These are phyloP conservation scores for Haemorhous mexicanus DNA, from an alignment of 2,113 vertebrate species.

Conservation along the genomic window DNA sequence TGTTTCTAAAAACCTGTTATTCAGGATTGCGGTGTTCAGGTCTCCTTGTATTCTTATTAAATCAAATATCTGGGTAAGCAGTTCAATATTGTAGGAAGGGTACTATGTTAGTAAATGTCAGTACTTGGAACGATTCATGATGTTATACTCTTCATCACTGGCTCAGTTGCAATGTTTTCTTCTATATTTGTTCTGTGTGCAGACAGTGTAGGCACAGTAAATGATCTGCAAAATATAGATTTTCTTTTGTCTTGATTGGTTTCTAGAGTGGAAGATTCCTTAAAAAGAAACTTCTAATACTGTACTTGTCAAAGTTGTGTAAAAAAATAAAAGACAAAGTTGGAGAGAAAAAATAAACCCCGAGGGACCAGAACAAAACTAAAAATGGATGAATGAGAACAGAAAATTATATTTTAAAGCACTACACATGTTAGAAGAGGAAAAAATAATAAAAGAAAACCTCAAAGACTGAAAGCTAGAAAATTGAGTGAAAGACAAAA, in stretches of 20 bases:
- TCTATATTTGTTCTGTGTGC: not conserved
- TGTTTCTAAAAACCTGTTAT: not conserved
- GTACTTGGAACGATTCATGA: not conserved
- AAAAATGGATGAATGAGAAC: not conserved
- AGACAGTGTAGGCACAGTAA: conserved; percentile 18
- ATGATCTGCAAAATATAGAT: conserved; percentile 46
- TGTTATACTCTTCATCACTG: not conserved
- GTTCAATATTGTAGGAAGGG: not conserved
- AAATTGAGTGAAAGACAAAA: not conserved
- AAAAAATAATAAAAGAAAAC: not conserved
- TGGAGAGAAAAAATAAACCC: not conserved
- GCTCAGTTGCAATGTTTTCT: not conserved
- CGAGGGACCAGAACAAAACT: not conserved
- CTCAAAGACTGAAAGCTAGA: not conserved
- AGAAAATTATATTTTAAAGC: conserved; percentile 12
- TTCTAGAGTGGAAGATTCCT: not conserved
- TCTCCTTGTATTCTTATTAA: not conserved
- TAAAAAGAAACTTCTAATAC: conserved; percentile 24
- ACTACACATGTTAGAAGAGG: not conserved
- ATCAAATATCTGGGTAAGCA: not conserved
- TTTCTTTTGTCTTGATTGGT: conserved; percentile 36
- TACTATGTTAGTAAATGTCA: not conserved
- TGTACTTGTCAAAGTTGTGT: conserved; percentile 11
- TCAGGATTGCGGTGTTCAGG: not conserved
- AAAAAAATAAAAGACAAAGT: not conserved